Percentiles rank a stretch among this genome's conserved stretches.
Conservation (phyloP, 2,113 vertebrate genomes). For the Nasalis larvatus region DNA sequence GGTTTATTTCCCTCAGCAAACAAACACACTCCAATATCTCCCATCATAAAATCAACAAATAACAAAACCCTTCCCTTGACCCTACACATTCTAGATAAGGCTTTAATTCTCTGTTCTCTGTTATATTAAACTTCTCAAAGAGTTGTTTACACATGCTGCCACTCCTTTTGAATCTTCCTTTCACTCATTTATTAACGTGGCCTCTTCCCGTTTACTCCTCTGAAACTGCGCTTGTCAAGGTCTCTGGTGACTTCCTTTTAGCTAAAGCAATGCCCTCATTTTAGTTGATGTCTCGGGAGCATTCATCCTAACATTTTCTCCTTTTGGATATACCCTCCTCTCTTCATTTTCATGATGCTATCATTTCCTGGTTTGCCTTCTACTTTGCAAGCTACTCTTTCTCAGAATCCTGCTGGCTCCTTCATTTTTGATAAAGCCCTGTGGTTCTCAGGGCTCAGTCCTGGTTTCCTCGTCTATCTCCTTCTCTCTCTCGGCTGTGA, state of each 20-base stretch:
- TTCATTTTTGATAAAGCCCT: neutral
- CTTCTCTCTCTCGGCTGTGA: neutral
- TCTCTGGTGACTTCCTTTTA: neutral
- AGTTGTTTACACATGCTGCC: neutral
- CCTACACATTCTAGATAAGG: neutral
- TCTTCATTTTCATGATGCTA: neutral
- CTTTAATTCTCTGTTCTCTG: neutral
- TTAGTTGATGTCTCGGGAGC: neutral
- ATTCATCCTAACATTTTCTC: neutral
- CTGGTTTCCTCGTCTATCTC: neutral
- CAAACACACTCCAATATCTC: neutral
- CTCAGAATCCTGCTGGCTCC: neutral
- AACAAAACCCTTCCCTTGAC: conserved; percentile 3
- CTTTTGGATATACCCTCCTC: neutral
- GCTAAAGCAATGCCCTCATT: neutral
- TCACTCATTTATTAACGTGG: neutral
- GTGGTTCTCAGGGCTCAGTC: neutral
- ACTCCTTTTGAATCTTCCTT: neutral
- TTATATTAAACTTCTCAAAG: neutral
- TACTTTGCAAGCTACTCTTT: neutral
- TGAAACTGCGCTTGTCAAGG: neutral
- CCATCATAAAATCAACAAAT: conserved; percentile 9
- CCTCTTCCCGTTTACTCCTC: neutral
- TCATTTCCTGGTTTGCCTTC: neutral
- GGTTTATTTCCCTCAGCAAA: neutral